These are phyloP conservation scores for Leuctra nigra DNA, from an alignment of 2,888 invertebrate genomes.

Conservation along the genomic window DNA sequence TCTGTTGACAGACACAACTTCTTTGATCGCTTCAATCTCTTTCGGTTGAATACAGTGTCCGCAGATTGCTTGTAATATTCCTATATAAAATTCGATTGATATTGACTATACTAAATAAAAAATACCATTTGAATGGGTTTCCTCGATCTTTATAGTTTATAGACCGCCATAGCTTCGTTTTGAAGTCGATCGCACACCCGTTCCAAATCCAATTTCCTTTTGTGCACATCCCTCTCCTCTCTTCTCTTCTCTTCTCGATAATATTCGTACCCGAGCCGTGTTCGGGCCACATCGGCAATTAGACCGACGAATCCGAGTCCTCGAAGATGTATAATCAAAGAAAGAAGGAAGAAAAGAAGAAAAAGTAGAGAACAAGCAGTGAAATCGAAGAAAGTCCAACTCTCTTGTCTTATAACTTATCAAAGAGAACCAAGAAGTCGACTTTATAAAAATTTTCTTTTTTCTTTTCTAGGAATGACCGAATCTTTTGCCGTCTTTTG, in stretches of 20 bases:
- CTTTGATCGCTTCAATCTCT: too few species aligned
- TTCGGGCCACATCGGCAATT: constrained; percentile 24
- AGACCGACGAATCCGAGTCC: constrained; percentile 17
- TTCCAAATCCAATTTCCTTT: constrained; percentile 25
- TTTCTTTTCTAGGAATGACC: constrained; percentile 1
- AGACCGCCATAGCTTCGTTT: constrained; percentile 8
- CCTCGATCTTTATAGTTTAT: too few species aligned
- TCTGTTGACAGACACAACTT: too few species aligned
- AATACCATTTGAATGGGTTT: too few species aligned
- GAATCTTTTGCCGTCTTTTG: too few species aligned
- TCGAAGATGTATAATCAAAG: background rate
- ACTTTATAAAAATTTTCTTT: constrained; percentile 5
- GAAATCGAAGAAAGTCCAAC: constrained; percentile 13
- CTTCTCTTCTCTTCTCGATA: background rate
- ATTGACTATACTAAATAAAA: too few species aligned
- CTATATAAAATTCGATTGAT: too few species aligned
- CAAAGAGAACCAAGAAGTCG: background rate
- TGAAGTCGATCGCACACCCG: constrained; percentile 23
- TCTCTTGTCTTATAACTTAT: background rate
- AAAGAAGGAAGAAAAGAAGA: background rate
- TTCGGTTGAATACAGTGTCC: too few species aligned
- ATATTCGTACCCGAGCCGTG: too few species aligned
- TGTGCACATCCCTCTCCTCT: constrained; percentile 20
- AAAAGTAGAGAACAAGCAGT: constrained; percentile 13
- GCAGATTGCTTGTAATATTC: too few species aligned